Evolutionary conservation across 1,140 invertebrate species (phyloP).

Genomic region (Drosophila kurseongensis): DNA sequence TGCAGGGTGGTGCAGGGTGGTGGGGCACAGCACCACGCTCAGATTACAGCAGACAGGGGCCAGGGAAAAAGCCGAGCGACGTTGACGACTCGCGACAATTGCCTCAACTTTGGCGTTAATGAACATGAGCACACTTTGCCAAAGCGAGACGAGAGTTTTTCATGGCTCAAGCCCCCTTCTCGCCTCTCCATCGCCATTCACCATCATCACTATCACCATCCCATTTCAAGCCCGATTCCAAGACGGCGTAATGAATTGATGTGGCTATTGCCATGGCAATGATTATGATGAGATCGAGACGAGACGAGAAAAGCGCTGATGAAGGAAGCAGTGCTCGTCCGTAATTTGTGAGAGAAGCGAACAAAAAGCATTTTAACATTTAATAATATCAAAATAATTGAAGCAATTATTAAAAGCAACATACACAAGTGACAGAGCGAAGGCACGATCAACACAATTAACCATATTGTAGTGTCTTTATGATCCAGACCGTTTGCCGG

Average conservation of each 20-base stretch:
- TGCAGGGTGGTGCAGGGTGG: not conserved
- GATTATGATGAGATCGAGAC: constrained; percentile 41
- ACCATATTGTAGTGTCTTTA: constrained; percentile 58
- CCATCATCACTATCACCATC: not conserved
- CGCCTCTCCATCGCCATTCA: constrained; percentile 1
- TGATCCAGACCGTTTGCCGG: constrained; percentile 26
- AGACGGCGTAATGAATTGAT: constrained; percentile 69
- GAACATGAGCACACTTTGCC: constrained; percentile 80
- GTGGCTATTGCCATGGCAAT: constrained; percentile 46
- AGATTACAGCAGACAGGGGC: constrained; percentile 55
- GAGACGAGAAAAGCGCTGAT: constrained; percentile 1
- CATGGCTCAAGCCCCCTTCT: constrained; percentile 23
- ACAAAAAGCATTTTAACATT: constrained; percentile 79
- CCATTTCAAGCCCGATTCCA: constrained; percentile 30
- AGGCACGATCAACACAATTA: constrained; percentile 68
- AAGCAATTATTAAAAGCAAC: constrained; percentile 67
- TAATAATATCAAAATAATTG: constrained; percentile 83
- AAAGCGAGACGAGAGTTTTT: constrained; percentile 53
- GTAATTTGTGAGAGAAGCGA: constrained; percentile 54
- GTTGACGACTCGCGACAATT: constrained; percentile 70
- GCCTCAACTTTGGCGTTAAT: constrained; percentile 82
- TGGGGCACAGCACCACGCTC: constrained; percentile 33
- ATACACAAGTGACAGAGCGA: constrained; percentile 18
- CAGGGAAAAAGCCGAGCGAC: constrained; percentile 31
- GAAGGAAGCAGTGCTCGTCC: constrained; percentile 2